phyloP scores from a whole-genome alignment of 2,113 vertebrate genomes.

The Bucco capensis region DNA sequence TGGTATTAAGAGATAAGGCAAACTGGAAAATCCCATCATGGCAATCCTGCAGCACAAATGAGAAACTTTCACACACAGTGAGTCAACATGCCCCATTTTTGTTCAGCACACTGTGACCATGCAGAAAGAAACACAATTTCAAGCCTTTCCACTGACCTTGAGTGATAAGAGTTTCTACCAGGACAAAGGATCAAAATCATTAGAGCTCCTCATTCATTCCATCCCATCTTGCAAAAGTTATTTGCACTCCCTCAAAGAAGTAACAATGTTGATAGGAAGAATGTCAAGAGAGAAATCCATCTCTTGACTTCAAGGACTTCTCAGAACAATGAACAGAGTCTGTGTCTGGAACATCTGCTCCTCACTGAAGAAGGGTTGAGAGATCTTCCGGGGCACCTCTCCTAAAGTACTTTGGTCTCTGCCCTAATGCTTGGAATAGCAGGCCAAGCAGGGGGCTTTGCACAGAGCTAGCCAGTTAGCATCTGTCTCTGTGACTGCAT shows the following conservation, averaged over 20 bases:
- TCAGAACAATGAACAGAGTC: not conserved
- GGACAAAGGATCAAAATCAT: slow-evolving; percentile 23
- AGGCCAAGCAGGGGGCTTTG: not conserved
- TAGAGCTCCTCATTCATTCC: not conserved
- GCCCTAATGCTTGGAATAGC: not conserved
- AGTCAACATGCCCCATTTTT: not conserved
- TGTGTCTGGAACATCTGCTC: not conserved
- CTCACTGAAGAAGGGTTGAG: not conserved
- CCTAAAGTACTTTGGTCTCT: not conserved
- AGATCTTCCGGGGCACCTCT: not conserved
- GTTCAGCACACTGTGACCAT: not conserved
- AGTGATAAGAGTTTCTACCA: not conserved
- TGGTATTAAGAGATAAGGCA: not conserved
- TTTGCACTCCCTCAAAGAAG: not conserved
- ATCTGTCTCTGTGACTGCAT: not conserved
- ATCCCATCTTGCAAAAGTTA: not conserved
- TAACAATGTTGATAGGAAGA: not conserved
- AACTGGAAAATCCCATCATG: not conserved
- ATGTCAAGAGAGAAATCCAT: not conserved
- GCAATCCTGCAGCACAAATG: not conserved
- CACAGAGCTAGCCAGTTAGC: not conserved
- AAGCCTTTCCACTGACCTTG: not conserved
- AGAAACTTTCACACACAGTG: not conserved
- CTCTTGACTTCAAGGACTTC: slow-evolving; percentile 21
- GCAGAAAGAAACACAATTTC: not conserved